These are phyloP conservation scores for Rhineura floridana DNA, from an alignment of 2,113 vertebrate genomes.

Conservation along the genomic window DNA sequence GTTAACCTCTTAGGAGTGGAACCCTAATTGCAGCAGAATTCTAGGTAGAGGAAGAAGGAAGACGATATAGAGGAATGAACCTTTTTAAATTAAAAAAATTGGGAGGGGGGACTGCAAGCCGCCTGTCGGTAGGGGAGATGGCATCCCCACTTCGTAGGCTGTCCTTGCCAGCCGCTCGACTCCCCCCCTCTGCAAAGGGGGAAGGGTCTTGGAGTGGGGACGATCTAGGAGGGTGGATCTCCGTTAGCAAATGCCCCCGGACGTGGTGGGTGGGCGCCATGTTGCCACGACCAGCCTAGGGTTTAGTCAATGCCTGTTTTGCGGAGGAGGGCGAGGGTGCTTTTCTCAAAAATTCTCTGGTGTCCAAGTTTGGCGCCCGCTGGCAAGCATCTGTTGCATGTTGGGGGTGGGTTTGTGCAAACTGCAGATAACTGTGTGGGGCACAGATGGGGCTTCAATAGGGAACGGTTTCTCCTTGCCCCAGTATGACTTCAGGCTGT, in stretches of 20 bases:
- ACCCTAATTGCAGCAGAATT: not conserved
- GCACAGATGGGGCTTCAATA: not conserved
- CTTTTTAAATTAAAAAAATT: not conserved
- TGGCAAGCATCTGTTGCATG: too few species aligned
- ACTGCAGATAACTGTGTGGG: too few species aligned
- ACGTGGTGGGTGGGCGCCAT: not conserved
- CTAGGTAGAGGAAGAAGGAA: not conserved
- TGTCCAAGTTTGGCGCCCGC: too few species aligned
- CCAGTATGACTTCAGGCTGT: not conserved
- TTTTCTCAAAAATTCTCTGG: too few species aligned
- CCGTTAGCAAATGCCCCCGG: not conserved
- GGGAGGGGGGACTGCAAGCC: not conserved
- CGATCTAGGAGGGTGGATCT: not conserved
- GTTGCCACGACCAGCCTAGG: too few species aligned
- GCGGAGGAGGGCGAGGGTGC: too few species aligned
- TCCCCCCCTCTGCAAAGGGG: too few species aligned
- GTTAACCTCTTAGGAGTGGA: not conserved
- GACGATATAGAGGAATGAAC: not conserved
- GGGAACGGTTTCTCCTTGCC: not conserved
- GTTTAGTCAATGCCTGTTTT: too few species aligned
- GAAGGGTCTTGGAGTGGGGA: not conserved
- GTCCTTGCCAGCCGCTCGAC: too few species aligned
- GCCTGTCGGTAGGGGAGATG: not conserved
- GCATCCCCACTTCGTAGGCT: not conserved
- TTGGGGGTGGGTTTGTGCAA: too few species aligned